phyloP scores from a whole-genome alignment of 2,888 invertebrate genomes.

The Phaedon cochleariae region DNA sequence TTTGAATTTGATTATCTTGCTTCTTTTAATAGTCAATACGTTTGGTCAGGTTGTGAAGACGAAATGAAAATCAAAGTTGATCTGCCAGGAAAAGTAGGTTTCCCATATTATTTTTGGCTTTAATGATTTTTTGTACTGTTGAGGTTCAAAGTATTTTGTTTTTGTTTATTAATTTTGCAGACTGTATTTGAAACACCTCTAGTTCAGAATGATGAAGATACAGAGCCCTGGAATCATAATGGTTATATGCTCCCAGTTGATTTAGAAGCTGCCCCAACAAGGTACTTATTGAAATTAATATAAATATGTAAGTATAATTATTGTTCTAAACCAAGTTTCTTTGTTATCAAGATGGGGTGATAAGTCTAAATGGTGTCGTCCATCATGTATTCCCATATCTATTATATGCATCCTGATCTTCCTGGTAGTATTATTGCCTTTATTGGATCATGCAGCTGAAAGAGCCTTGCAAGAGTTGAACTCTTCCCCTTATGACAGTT shows the following conservation, averaged over 20 bases:
- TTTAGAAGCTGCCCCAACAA: slow-evolving; percentile 68
- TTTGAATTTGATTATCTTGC: too few species aligned
- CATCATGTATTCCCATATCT: slow-evolving; percentile 85
- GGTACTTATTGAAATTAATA: slow-evolving; percentile 62
- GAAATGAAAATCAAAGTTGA: slow-evolving; percentile 20
- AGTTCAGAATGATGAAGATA: slow-evolving; percentile 73
- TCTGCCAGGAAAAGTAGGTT: slow-evolving; percentile 23
- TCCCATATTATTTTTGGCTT: neutral
- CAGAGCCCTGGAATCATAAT: slow-evolving; percentile 74
- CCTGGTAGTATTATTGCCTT: slow-evolving; percentile 78
- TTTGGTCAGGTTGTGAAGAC: neutral
- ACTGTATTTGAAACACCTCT: slow-evolving; percentile 75
- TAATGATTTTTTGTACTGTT: neutral
- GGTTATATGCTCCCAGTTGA: slow-evolving; percentile 78
- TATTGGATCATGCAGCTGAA: slow-evolving; percentile 75
- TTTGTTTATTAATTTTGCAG: slow-evolving; percentile 59
- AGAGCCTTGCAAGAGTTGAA: slow-evolving; percentile 57
- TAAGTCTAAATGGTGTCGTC: slow-evolving; percentile 76
- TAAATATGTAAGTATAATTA: neutral
- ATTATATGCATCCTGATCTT: slow-evolving; percentile 82
- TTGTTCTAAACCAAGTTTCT: neutral
- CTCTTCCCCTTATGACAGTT: slow-evolving; percentile 48
- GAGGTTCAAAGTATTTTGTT: neutral
- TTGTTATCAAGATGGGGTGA: slow-evolving; percentile 64
- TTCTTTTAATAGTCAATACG: too few species aligned